Base-by-base conservation (phyloP, 2,113 vertebrate species). In the Coryphaenoides rupestris region DNA sequence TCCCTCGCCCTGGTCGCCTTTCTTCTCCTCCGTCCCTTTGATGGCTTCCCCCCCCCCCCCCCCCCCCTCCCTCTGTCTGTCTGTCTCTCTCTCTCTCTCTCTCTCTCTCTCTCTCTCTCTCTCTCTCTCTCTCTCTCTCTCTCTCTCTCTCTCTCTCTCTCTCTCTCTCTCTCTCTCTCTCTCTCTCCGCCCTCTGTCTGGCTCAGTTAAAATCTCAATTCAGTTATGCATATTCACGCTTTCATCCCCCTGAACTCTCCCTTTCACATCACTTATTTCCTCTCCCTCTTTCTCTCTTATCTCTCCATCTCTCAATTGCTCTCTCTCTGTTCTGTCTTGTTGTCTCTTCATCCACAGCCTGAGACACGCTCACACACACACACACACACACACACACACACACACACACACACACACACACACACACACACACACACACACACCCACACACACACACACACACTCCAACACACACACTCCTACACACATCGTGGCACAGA, bases 151-250 rank as follows among this genome's bases (percentile, higher is more conserved):
- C 40, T 21, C 52, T 26, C 47, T 50, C n/a, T n/a, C 57, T 19
- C 60, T 46, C 59, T n/a, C 66, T 78, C 86, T 83, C 64, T 50
- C 53, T 70, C 65, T 56, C 5, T 58, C 55, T 65, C 62, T 23
- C 10, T 21, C 54, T 60, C 14, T 23, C 53, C 50, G 16, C 58
- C 21, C 24, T 63, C 17, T 62, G 16, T 60, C 28, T 81, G 67
- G 55, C 68, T 72, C 71, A 73, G 79, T 82, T 85, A 76, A 74
- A 67, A 80, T 83, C 70, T 79, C 71, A 72, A 70, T 78, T 73
- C 28, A 9, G 57, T 68, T 75, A 67, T 81, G 79, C 70, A 79
- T 82, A 80, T 76, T 73, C 55, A 66, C 62, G 56, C 75, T 82
- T 81, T 84, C 63, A 86, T 82, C 26, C 45, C n/a, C 15, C n/a